Conservation (phyloP, 2,113 vertebrate species). For the Varanus salvator region DNA sequence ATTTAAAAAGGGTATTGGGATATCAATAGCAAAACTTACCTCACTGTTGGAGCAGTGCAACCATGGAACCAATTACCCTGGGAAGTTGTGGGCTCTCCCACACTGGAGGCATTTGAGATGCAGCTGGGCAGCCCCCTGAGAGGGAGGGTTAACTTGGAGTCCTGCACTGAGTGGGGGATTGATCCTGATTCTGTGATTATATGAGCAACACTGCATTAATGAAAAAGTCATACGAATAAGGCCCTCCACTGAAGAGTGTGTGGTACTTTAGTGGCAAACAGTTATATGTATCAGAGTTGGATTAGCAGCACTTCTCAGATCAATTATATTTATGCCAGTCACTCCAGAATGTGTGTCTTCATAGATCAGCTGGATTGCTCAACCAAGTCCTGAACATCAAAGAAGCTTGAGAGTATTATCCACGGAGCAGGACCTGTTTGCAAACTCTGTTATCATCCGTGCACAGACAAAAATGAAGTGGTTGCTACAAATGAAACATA, state of each 20-base stretch:
- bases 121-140: too few species aligned
- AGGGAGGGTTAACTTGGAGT: too few species aligned
- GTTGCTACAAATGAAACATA: not conserved
- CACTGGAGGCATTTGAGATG: too few species aligned
- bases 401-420: not conserved
- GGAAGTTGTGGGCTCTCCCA: too few species aligned
- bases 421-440: slow-evolving; percentile 1
- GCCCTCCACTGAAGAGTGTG: not conserved
- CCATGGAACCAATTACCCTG: too few species aligned
- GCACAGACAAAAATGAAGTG: not conserved
- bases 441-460: not conserved
- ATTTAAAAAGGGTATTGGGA: too few species aligned
- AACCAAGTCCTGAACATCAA: not conserved
- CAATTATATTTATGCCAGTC: not conserved
- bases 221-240: not conserved
- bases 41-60: too few species aligned
- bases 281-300: not conserved
- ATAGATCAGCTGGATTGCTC: not conserved
- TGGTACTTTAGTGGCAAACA: not conserved
- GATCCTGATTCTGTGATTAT: too few species aligned
- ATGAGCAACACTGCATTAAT: too few species aligned
- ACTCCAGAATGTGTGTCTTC: not conserved
- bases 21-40: too few species aligned
- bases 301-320: not conserved
- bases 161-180: too few species aligned